Base-by-base conservation (phyloP, 2,888 invertebrate genomes). In the Trissolcus japonicus region DNA sequence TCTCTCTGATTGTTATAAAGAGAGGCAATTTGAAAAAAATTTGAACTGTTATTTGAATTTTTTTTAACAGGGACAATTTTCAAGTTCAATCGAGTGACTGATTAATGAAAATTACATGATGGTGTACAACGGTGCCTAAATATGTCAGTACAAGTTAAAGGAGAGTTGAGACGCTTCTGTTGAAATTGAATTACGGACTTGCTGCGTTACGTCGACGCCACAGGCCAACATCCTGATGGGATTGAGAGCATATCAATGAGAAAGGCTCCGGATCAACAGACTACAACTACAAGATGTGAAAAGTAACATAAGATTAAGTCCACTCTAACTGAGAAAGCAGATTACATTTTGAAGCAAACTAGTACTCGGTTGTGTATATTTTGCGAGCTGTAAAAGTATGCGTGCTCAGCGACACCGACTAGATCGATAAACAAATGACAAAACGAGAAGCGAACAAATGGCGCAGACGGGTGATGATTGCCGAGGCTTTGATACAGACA, bases 161-260 rank as follows among this genome's bases (percentile, higher is more conserved):
- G 48, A 51, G 65, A 53, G 71, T 56, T 61, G 74, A 73, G 63
- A 56, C 51, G 68, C 71, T 51, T 66, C 75, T 53, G 71, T 59
- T 75, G 68, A 75, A 78, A 78, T 72, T 75, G 75, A 78, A 78
- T 78, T 75, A 78, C 72, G 56, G 67, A 72, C 67, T 78, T 72
- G 25, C 60, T 41, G 59, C 67, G 62, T 71, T 68, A 62, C 68
- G 71, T 46, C 56, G 72, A 65, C 66, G 72, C 67, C 69, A 68
- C 71, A 75, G 75, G 65, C 63, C 72, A 46, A 63, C 51, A 50
- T 51, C 48, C 25, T 76, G 75, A 72, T 68, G 55, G 67, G 72
- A 67, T 65, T 66, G 67, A 63, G 71, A 62, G 74, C 66, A 74
- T 78, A 75, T 78, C 74, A 78, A 78, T 78, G 78, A 66, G 77